phyloP scores from a whole-genome alignment of 1,140 invertebrate species.

The Contarinia nasturtii region DNA sequence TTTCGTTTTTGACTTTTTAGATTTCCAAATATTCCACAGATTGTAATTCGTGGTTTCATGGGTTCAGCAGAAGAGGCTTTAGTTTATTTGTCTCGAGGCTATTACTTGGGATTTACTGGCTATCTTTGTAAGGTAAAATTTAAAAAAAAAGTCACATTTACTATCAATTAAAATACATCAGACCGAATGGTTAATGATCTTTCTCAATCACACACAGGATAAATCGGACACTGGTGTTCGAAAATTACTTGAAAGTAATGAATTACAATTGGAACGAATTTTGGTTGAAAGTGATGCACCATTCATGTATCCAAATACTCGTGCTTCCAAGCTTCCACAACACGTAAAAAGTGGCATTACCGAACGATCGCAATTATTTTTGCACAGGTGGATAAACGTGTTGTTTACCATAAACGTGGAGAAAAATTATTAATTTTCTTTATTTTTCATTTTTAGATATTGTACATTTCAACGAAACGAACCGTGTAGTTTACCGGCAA shows the following conservation, averaged over 20 bases:
- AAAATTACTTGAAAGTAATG: conserved; percentile 57
- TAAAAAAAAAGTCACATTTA: no score
- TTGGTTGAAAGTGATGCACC: conserved; percentile 85
- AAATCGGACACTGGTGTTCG: conserved; percentile 79
- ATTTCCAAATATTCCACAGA: conserved; percentile 45
- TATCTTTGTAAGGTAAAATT: conserved; percentile 19
- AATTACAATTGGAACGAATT: conserved; percentile 63
- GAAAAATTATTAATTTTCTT: conserved; percentile 13
- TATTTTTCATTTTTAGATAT: conserved; percentile 47
- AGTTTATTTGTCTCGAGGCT: conserved; percentile 70
- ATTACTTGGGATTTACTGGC: conserved; percentile 74
- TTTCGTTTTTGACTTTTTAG: conserved; percentile 7
- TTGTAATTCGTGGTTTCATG: conserved; percentile 85
- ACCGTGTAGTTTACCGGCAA: conserved; percentile 79
- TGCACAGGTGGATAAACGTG: conserved; percentile 21
- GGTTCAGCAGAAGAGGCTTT: conserved; percentile 70
- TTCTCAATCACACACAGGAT: conserved; percentile 43
- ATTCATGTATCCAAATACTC: conserved; percentile 89
- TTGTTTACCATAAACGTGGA: no score
- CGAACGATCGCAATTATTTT: conserved; percentile 41
- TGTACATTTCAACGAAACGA: conserved; percentile 93
- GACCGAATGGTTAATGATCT: conserved; percentile 19
- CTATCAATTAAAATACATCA: not conserved
- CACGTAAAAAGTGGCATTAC: conserved; percentile 74
- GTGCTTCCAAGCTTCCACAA: conserved; percentile 74